A percentile compares a stretch with the other conserved stretches of the same genome.
Evolutionary conservation across 2,888 invertebrate genomes (phyloP).

Genomic region (Formica aserva): DNA sequence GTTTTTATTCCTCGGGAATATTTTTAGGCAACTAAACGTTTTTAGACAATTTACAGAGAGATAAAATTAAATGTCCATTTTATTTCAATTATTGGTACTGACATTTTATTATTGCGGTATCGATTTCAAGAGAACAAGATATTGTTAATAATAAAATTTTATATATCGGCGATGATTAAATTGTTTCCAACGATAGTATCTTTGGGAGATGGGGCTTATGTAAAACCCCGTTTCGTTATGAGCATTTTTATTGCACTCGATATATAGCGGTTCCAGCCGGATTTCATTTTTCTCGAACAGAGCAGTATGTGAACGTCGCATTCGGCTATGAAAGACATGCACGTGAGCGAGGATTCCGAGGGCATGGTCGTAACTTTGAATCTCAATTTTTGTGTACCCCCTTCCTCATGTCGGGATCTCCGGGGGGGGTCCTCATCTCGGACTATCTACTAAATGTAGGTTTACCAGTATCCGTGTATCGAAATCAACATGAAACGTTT

Average conservation of each 20-base stretch:
- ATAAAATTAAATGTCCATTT: neutral
- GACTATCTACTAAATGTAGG: constrained; percentile 37
- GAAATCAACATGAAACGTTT: constrained; percentile 1
- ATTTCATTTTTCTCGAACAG: constrained; percentile 45
- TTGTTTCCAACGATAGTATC: constrained; percentile 1
- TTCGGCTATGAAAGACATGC: constrained; percentile 48
- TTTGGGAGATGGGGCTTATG: neutral
- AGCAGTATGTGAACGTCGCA: constrained; percentile 38
- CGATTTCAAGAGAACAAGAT: neutral
- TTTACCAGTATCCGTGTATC: constrained; percentile 22
- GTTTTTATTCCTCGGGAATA: neutral
- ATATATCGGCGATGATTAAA: neutral
- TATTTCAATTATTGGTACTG: neutral
- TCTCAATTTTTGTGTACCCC: constrained; percentile 61
- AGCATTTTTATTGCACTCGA: constrained; percentile 35
- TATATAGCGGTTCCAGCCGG: constrained; percentile 25
- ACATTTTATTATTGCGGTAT: neutral
- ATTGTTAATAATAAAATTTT: constrained; percentile 39
- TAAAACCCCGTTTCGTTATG: constrained; percentile 25
- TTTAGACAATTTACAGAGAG: neutral
- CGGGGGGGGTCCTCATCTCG: constrained; percentile 33
- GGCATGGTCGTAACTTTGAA: constrained; percentile 64
- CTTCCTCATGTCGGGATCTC: constrained; percentile 35
- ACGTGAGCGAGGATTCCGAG: constrained; percentile 55
- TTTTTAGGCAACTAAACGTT: neutral